Percentiles rank a stretch among this genome's conserved stretches.
These are phyloP conservation scores for Oryzaephilus surinamensis DNA, from an alignment of 1,140 invertebrate species.

Conservation along the genomic window DNA sequence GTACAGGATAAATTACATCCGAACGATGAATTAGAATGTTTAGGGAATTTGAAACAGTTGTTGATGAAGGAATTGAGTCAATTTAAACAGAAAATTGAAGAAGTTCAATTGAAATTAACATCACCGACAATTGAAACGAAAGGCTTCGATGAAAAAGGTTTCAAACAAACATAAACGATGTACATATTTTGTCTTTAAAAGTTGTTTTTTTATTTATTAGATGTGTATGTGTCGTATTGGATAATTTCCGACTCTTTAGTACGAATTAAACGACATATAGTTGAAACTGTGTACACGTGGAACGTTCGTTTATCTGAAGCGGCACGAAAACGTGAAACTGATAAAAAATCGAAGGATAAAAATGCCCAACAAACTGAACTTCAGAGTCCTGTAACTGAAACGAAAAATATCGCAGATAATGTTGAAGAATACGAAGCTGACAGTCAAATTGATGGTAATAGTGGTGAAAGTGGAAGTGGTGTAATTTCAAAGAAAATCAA, in stretches of 20 bases:
- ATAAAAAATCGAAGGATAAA: conserved; percentile 25
- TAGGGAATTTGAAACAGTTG: conserved; percentile 42
- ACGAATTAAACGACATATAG: conserved; percentile 50
- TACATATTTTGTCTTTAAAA: background rate
- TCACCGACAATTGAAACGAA: conserved; percentile 48
- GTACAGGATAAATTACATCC: conserved; percentile 47
- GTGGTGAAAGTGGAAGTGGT: background rate
- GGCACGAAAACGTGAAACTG: conserved; percentile 21
- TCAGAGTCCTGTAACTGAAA: background rate
- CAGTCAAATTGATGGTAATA: background rate
- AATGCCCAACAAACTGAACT: background rate
- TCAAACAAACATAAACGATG: background rate
- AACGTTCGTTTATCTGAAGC: conserved; percentile 44
- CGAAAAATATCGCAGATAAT: conserved; percentile 8
- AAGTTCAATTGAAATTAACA: conserved; percentile 59
- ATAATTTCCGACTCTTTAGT: conserved; percentile 53
- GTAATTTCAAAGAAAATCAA: conserved; percentile 21
- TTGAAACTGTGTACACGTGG: conserved; percentile 55
- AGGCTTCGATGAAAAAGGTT: conserved; percentile 25
- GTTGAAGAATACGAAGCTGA: conserved; percentile 2
- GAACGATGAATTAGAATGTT: conserved; percentile 38
- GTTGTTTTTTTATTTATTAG: conserved; percentile 6
- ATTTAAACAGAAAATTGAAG: conserved; percentile 64
- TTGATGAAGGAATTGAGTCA: conserved; percentile 52
- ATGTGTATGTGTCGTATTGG: conserved; percentile 26